phyloP scores from a whole-genome alignment of 2,113 vertebrate species.

The Clupea harengus region DNA sequence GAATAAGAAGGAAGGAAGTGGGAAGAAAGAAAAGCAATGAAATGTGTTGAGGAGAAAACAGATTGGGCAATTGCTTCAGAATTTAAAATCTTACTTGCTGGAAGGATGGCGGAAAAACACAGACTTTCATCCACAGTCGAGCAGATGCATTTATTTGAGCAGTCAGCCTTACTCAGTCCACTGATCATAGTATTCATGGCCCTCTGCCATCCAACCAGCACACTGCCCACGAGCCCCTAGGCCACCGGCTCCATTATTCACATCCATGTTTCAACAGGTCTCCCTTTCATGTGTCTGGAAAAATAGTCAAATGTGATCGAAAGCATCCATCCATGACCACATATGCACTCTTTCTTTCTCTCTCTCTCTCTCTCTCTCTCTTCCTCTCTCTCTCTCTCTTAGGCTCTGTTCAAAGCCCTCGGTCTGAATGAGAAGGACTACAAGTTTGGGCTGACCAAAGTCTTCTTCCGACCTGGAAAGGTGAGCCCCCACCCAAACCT shows the following conservation, averaged over 20 bases:
- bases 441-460: constrained; percentile 96
- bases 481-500: constrained; percentile 67
- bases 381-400: constrained; percentile 34
- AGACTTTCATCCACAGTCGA: neutral
- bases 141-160: neutral
- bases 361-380: neutral
- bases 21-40: neutral
- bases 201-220: neutral
- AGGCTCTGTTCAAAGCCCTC: constrained; percentile 98
- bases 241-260: neutral
- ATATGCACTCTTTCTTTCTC: neutral
- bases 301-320: neutral
- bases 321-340: neutral
- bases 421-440: constrained; percentile 95
- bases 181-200: neutral
- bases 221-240: neutral
- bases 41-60: neutral
- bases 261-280: neutral
- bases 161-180: neutral
- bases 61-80: neutral
- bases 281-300: neutral
- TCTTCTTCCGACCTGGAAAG: constrained; percentile 98
- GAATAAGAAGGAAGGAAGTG: neutral
- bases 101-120: neutral
- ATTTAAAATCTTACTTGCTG: neutral